phyloP scores from a whole-genome alignment of 2,113 vertebrate species.

The Falco punctatus region DNA sequence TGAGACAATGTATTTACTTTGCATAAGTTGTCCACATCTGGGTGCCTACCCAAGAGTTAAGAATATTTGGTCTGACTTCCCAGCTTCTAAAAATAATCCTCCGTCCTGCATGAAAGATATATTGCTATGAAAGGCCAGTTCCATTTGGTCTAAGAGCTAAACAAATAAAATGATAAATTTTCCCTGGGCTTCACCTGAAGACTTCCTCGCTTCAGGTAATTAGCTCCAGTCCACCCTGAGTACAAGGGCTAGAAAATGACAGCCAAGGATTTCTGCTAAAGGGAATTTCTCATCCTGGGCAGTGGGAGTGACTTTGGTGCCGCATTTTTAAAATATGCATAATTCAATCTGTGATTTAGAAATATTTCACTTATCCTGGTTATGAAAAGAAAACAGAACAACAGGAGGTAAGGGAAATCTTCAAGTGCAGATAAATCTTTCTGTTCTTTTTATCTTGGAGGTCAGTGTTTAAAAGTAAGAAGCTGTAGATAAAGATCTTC shows the following conservation, averaged over 20 bases:
- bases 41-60: not conserved
- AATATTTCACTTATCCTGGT: not conserved
- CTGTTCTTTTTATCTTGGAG: conserved; percentile 11
- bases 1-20: not conserved
- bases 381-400: not conserved
- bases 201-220: not conserved
- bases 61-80: not conserved
- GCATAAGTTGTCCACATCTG: not conserved
- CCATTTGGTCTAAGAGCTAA: not conserved
- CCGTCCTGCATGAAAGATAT: not conserved
- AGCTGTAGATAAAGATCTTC: conserved; percentile 18
- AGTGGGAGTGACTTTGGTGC: not conserved
- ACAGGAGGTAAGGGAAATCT: not conserved
- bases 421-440: not conserved
- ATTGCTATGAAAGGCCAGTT: not conserved
- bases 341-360: not conserved
- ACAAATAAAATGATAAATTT: not conserved
- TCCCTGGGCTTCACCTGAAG: not conserved
- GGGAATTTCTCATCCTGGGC: not conserved
- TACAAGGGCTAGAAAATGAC: not conserved
- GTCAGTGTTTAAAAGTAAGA: conserved; percentile 39
- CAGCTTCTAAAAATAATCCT: not conserved
- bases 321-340: not conserved
- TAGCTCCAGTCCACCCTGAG: not conserved
- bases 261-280: not conserved